phyloP scores from a whole-genome alignment of 2,113 vertebrate genomes.

The Misgurnus anguillicaudatus region DNA sequence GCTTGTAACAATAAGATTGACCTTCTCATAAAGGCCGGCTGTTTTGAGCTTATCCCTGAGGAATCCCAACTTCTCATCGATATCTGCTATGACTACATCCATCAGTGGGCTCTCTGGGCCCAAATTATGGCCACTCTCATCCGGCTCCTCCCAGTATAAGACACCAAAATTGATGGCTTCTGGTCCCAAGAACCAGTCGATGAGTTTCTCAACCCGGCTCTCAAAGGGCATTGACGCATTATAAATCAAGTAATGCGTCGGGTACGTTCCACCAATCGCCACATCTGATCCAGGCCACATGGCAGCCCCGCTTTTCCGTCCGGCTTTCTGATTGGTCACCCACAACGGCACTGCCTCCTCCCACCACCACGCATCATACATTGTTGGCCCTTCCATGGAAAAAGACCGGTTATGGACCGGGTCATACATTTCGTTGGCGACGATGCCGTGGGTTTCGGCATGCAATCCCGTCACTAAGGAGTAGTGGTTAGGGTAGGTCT shows the following conservation, averaged over 20 bases:
- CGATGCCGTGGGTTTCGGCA: conserved; percentile 91
- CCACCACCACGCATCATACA: conserved; percentile 86
- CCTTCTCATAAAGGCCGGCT: conserved; percentile 74
- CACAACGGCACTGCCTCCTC: conserved; percentile 86
- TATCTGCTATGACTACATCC: conserved; percentile 75
- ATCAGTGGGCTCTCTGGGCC: conserved; percentile 85
- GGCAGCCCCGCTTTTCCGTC: conserved; percentile 80
- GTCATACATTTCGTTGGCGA: conserved; percentile 92
- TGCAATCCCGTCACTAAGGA: conserved; percentile 94
- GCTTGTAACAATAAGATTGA: conserved; percentile 89
- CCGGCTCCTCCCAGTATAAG: conserved; percentile 92
- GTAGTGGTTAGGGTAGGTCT: conserved; percentile 97
- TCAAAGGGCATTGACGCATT: conserved; percentile 83
- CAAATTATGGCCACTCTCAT: conserved; percentile 80
- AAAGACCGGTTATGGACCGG: conserved; percentile 80
- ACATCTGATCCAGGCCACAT: conserved; percentile 95
- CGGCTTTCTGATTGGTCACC: conserved; percentile 85
- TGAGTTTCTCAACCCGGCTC: conserved; percentile 77
- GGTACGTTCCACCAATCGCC: conserved; percentile 78
- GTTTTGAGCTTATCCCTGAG: conserved; percentile 81
- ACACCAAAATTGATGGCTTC: conserved; percentile 84
- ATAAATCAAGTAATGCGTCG: conserved; percentile 80
- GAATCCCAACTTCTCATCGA: conserved; percentile 86
- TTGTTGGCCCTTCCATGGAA: conserved; percentile 78
- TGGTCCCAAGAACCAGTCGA: conserved; percentile 82